phyloP scores from a whole-genome alignment of 2,113 vertebrate genomes.

The Xiphophorus couchianus region DNA sequence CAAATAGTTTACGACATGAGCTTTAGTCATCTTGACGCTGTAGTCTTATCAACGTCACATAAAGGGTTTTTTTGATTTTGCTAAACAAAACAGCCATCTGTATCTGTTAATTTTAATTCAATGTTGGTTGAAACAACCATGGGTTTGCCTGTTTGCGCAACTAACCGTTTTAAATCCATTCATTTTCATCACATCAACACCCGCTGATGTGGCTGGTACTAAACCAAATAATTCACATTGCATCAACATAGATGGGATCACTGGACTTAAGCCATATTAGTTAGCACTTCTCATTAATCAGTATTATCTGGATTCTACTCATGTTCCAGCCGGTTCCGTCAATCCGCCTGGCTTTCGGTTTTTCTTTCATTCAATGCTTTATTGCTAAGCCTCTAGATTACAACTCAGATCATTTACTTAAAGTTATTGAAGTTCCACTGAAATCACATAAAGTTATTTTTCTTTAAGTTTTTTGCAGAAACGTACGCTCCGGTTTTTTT shows the following conservation, averaged over 20 bases:
- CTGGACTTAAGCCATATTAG: no score
- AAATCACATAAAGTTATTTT: background rate
- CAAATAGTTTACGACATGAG: background rate
- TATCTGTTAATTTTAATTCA: no score
- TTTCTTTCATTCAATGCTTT: background rate
- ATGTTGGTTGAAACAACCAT: no score
- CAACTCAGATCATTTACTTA: background rate
- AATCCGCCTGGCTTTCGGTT: no score
- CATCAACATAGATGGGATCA: no score
- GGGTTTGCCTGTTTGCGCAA: no score
- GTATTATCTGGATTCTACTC: background rate
- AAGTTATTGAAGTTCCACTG: background rate
- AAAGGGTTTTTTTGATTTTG: background rate
- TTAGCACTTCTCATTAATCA: background rate
- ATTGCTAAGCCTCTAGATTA: background rate
- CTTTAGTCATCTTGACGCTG: background rate
- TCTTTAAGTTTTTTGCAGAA: background rate
- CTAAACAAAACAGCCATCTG: no score
- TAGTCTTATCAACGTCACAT: background rate
- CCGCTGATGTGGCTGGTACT: no score
- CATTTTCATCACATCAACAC: no score
- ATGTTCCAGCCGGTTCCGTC: background rate
- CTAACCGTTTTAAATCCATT: no score
- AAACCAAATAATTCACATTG: no score
- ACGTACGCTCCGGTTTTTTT: constrained; percentile 11